Percentiles rank a stretch among this genome's conserved stretches.
Conservation (phyloP, 1,140 invertebrate genomes). For the Brachionus rubens region DNA sequence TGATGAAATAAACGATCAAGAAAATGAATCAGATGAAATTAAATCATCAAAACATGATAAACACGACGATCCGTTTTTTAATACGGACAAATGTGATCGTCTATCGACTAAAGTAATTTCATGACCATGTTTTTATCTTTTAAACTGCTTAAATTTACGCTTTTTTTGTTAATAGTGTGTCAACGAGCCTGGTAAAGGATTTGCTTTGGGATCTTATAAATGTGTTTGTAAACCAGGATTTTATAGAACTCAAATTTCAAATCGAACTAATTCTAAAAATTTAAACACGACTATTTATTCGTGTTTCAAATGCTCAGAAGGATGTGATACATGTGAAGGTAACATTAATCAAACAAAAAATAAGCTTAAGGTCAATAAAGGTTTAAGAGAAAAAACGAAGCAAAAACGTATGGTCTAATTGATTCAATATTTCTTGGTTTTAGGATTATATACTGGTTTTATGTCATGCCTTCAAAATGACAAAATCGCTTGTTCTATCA, state of each 20-base stretch:
- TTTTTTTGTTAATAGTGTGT: background rate
- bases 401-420: no score
- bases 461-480: no score
- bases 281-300: background rate
- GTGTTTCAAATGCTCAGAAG: slow-evolving; percentile 18
- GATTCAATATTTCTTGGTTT: no score
- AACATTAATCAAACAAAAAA: background rate
- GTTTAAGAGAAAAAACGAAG: no score
- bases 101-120: slow-evolving; percentile 17
- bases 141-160: no score
- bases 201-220: slow-evolving; percentile 13
- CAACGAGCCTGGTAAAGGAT: slow-evolving; percentile 1
- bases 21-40: background rate
- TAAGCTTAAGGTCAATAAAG: no score
- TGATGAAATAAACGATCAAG: background rate
- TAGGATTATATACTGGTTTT: no score
- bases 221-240: slow-evolving; percentile 16
- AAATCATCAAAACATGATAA: background rate
- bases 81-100: slow-evolving; percentile 43
- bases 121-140: no score
- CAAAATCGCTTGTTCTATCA: no score
- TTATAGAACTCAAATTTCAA: slow-evolving; percentile 7
- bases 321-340: slow-evolving; percentile 35
- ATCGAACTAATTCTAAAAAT: background rate
- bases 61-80: slow-evolving; percentile 16